phyloP scores from a whole-genome alignment of 2,888 invertebrate species.

The Heliconius hortense region DNA sequence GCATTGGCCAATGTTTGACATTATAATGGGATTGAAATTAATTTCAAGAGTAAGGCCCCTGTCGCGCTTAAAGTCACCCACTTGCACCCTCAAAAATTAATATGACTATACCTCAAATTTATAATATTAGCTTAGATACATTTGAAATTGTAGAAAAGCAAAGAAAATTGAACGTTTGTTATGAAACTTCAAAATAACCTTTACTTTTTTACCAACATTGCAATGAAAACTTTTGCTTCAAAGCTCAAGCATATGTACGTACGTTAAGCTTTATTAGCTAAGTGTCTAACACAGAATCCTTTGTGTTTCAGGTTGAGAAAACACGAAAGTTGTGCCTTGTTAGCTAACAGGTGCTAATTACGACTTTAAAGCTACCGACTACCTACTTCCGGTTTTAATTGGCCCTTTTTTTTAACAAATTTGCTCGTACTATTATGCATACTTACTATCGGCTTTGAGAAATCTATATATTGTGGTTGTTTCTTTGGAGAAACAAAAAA shows the following conservation, averaged over 20 bases:
- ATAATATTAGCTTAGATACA: too few species aligned
- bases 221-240: neutral
- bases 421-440: constrained; percentile 32
- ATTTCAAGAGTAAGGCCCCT: too few species aligned
- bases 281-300: constrained; percentile 32
- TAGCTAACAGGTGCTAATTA: constrained; percentile 70
- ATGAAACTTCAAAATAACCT: neutral
- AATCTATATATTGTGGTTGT: too few species aligned
- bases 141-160: neutral
- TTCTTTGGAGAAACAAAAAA: too few species aligned
- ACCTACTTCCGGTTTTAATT: constrained; percentile 46
- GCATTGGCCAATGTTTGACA: too few species aligned
- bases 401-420: constrained; percentile 44
- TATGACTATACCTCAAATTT: too few species aligned
- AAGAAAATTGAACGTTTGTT: neutral
- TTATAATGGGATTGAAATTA: too few species aligned
- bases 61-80: too few species aligned
- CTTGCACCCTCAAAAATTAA: too few species aligned
- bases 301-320: constrained; percentile 38
- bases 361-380: constrained; percentile 52
- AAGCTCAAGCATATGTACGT: constrained; percentile 19
- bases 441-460: constrained; percentile 3
- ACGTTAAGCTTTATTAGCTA: constrained; percentile 32
- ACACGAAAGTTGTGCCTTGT: constrained; percentile 55
- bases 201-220: constrained; percentile 1